Base-by-base conservation (phyloP, 92 coral and sea anemone genomes). In the Actinernus sp. region DNA sequence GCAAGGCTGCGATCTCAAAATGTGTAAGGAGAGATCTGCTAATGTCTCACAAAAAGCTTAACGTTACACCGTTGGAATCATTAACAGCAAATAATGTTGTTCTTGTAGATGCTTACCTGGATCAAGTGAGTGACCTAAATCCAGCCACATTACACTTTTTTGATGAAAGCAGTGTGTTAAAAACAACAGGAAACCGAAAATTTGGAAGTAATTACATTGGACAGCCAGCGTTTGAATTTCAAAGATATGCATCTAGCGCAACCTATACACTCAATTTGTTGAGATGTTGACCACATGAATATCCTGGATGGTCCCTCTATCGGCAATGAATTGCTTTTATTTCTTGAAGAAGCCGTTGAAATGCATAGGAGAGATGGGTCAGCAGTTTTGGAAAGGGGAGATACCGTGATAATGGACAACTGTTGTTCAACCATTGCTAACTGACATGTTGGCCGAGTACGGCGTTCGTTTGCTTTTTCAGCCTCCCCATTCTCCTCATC, bases 401-500 rank as follows among this genome's bases (percentile, higher is more conserved):
- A 84, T 36, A 26, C 78, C 0, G 65, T 84, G 17, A 53, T 84
- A 0, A 77, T 84, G 91, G 85, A 70, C 31, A 84, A 84, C 69
- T 84, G 91, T 70, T 57, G 32, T 43, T 27, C 56, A 70, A 31
- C 53, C 53, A 2, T 31, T 57, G 22, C 77, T 70, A 2, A 28
- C 41, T 17, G 55, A 57, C 31, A 55, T 70, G 49, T 40, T 51
- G 26, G 75, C 27, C 4, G 73, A 65, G 17, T 65, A 29, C 25
- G 61, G 73, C 22, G 46, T 65, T 3, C 45, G 46, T 21, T 24
- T 65, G 6, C 41, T 47, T 1, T 65, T 16, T 50, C 73, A 65
- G 60, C 73, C 73, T n/a, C 48, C 68, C 26, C 43, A 61, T 43
- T 61, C 49, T 2, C 68, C 53, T 14, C 68, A 61, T 21, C 45